Conservation (phyloP, 2,797 vertebrate species). For the Psittacula echo region DNA sequence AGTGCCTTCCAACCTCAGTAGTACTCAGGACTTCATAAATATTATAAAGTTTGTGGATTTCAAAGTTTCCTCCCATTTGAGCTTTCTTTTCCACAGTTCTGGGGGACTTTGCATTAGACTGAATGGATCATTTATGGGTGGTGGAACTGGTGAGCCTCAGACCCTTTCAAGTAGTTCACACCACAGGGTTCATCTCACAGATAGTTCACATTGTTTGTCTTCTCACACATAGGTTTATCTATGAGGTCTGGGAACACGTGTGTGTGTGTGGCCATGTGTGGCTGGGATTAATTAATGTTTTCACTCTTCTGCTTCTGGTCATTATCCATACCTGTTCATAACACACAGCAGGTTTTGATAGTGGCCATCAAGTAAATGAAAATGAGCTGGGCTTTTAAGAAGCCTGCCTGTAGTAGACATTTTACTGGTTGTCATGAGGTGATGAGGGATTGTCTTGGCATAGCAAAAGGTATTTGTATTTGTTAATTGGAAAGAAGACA, state of each 20-base stretch:
- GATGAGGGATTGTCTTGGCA: neutral
- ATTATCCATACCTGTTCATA: neutral
- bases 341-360: neutral
- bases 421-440: neutral
- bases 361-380: neutral
- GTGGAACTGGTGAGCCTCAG: neutral
- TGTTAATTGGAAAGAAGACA: neutral
- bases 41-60: neutral
- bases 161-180: neutral
- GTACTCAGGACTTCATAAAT: neutral
- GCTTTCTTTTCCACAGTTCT: neutral
- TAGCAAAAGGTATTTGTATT: neutral
- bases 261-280: neutral
- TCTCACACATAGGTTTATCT: neutral
- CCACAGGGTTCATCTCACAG: neutral
- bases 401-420: neutral
- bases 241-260: neutral
- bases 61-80: neutral
- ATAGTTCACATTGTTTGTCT: neutral
- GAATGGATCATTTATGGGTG: rapidly evolving
- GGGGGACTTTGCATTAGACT: neutral
- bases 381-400: neutral
- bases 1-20: neutral
- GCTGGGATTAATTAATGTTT: neutral
- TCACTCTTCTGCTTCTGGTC: neutral